These are phyloP conservation scores for Bolborhynchus lineola DNA, from an alignment of 2,113 vertebrate species.

Conservation along the genomic window DNA sequence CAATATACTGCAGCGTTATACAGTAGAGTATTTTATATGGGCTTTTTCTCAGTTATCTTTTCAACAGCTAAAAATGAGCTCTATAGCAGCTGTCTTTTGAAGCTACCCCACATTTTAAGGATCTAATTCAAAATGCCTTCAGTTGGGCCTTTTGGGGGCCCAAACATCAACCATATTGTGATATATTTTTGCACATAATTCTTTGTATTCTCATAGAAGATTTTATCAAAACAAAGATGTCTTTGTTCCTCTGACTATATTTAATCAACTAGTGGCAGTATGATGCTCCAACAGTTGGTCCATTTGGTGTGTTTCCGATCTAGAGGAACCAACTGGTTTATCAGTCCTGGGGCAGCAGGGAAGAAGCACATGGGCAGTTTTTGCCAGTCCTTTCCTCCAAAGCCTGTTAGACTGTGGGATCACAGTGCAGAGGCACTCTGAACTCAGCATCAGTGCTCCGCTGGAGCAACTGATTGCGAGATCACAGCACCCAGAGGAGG, in stretches of 20 bases:
- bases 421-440: neutral
- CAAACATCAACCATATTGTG: neutral
- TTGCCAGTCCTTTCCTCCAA: neutral
- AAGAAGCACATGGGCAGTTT: neutral
- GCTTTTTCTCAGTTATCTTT: neutral
- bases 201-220: neutral
- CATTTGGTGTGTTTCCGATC: neutral
- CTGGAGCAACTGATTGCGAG: neutral
- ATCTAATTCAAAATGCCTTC: neutral
- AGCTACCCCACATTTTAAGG: neutral
- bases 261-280: neutral
- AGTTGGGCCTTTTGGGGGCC: neutral
- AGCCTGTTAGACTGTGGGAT: neutral
- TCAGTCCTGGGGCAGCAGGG: neutral
- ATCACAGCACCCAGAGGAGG: slow-evolving; percentile 2
- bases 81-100: neutral
- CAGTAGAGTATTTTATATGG: neutral
- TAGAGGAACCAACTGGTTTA: neutral
- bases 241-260: neutral
- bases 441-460: neutral
- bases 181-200: neutral
- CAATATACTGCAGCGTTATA: neutral
- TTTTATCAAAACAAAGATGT: neutral
- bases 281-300: neutral
- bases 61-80: neutral